Evolutionary conservation across 2,113 vertebrate species (phyloP).

Genomic region (Oenanthe oenanthe): DNA sequence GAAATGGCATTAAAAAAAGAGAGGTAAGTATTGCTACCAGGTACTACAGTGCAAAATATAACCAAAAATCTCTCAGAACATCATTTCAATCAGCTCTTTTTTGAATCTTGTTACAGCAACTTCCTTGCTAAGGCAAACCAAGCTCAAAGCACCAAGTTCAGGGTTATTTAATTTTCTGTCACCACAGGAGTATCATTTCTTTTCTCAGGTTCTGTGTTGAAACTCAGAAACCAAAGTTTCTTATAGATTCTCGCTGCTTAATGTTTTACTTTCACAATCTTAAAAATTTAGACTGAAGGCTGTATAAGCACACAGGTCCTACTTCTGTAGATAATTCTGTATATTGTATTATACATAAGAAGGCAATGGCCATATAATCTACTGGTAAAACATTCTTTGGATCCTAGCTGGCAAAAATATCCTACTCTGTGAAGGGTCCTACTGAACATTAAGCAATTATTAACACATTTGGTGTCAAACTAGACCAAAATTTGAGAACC

Average conservation of each 20-base stretch:
- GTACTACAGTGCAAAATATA: not conserved
- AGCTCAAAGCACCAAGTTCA: not conserved
- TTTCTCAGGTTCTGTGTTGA: not conserved
- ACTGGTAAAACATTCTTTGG: not conserved
- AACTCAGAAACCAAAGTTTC: not conserved
- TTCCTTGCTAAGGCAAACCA: not conserved
- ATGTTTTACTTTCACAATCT: not conserved
- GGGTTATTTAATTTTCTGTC: not conserved
- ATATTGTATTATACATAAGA: not conserved
- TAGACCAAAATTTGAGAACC: not conserved
- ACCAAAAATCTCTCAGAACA: not conserved
- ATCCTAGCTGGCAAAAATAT: not conserved
- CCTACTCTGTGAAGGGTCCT: not conserved
- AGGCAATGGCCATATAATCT: not conserved
- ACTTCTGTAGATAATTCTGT: not conserved
- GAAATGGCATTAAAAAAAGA: constrained; percentile 9
- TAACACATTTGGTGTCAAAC: not conserved
- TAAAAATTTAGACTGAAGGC: not conserved
- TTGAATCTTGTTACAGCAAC: not conserved
- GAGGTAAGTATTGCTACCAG: not conserved
- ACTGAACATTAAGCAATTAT: not conserved
- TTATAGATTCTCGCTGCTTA: not conserved
- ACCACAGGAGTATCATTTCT: not conserved
- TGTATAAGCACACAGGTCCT: not conserved
- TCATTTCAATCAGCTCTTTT: not conserved